Base-by-base conservation (phyloP, 1,140 invertebrate genomes). In the Drosophila novamexicana region DNA sequence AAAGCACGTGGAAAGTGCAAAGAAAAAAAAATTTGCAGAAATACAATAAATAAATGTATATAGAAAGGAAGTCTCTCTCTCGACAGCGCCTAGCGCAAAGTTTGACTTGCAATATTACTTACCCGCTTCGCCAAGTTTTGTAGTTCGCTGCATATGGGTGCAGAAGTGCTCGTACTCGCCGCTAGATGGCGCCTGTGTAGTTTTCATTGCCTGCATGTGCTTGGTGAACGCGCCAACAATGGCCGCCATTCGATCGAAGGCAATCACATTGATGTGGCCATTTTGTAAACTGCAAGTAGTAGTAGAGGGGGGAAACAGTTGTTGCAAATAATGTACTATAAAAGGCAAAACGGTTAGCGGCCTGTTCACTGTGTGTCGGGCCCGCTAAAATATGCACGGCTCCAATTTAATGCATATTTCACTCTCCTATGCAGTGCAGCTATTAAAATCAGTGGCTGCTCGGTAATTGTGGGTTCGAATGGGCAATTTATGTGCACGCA, bases 161-260 rank as follows among this genome's bases (percentile, higher is more conserved):
- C 91, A 90, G 61, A 92, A 92, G 67, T 75, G 77, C 74, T 91
- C 86, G 61, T 91, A 92, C 65, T 92, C 91, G 34, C 91, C 79
- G 75, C 70, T 81, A 75, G 81, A 66, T 69, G 85, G 80, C 84
- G 84, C 50, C 70, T 58, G 66, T n/a, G 65, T 16, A 9, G 56
- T 42, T 45, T 92, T 92, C 69, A 91, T 90, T 6, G 86, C 77
- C 78, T 81, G 77, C 91, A 92, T 92, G 73, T 92, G 91, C 59
- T 89, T 92, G 57, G 90, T 92, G 36, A 92, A 92, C 7, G 91
- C 91, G 9, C 86, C 86, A 45, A 92, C 91, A 75, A 92, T 92
- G 61, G 91, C 90, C 36, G 90, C 91, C 83, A 92, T 80, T 14
- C 89, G 81, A 89, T 92, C 88, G 72, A 92, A 92, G 75, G 91